Conservation (phyloP, 64 coral and sea anemone genomes). For the Orbicella faveolata region DNA sequence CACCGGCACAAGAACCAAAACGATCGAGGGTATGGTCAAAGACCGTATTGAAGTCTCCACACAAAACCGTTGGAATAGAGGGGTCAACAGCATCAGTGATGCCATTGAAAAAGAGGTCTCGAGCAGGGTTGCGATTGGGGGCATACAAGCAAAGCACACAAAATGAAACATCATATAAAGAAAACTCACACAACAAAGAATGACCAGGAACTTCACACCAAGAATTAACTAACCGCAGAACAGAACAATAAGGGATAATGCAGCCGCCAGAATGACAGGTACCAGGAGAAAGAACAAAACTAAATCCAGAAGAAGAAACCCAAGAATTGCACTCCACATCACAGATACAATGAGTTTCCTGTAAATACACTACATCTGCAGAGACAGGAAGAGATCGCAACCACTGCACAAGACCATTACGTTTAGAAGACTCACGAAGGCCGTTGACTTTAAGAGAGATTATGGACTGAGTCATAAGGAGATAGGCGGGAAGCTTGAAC, state of each 20-base stretch:
- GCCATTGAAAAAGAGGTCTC: not conserved
- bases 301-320: not conserved
- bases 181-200: not conserved
- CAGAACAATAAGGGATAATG: not conserved
- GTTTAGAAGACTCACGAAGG: not conserved
- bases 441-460: constrained; percentile 37
- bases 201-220: not conserved
- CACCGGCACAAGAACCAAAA: not conserved
- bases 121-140: not conserved
- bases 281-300: not conserved
- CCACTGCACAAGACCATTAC: not conserved
- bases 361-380: not conserved
- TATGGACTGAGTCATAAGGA: too few species aligned
- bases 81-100: not conserved
- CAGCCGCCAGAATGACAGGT: not conserved
- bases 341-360: constrained; percentile 50
- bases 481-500: too few species aligned
- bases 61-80: not conserved
- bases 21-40: not conserved
- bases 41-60: not conserved
- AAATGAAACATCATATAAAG: not conserved
- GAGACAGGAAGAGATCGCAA: not conserved
- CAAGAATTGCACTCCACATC: not conserved
- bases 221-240: not conserved
- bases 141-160: constrained; percentile 13